Percentiles rank a stretch among this genome's conserved stretches.
Evolutionary conservation across 2,113 vertebrate species (phyloP).

Genomic region (Varanus salvator): DNA sequence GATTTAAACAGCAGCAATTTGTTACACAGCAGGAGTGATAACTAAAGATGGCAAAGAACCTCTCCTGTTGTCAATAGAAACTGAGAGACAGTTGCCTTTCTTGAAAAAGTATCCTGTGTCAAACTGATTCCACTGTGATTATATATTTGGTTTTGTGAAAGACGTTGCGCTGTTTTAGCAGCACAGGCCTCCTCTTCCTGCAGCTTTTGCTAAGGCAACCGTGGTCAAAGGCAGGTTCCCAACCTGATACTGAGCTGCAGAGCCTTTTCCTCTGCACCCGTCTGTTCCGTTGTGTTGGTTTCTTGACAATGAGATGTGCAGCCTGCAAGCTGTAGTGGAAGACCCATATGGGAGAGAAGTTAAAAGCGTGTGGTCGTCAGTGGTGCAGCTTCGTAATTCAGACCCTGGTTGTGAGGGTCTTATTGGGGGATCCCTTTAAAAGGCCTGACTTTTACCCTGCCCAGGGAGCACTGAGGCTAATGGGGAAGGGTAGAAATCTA

Average conservation of each 20-base stretch:
- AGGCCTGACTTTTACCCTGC: too few relatives aligned
- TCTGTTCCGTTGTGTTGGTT: neutral
- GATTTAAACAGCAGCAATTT: constrained; percentile 36
- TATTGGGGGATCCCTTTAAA: too few relatives aligned
- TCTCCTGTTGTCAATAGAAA: neutral
- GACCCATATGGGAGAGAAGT: neutral
- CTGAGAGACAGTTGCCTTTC: neutral
- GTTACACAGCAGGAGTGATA: constrained; percentile 32
- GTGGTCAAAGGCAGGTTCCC: neutral
- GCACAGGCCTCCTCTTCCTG: neutral
- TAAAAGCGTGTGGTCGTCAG: neutral
- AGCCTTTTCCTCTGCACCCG: neutral
- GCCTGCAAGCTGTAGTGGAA: neutral
- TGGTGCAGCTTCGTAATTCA: too few relatives aligned
- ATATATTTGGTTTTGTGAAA: neutral
- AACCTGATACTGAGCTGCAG: neutral
- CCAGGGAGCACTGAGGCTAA: too few relatives aligned
- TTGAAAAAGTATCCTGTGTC: neutral
- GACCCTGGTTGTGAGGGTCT: too few relatives aligned
- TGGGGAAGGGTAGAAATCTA: too few relatives aligned
- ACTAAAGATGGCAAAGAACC: neutral
- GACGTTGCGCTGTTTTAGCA: neutral
- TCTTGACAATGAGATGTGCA: neutral
- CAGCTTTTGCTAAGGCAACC: neutral
- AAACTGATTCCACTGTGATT: neutral